A percentile compares a stretch with the other conserved stretches of the same genome.
Evolutionary conservation across 2,113 vertebrate species (phyloP).

Genomic region (Nycticebus coucang): DNA sequence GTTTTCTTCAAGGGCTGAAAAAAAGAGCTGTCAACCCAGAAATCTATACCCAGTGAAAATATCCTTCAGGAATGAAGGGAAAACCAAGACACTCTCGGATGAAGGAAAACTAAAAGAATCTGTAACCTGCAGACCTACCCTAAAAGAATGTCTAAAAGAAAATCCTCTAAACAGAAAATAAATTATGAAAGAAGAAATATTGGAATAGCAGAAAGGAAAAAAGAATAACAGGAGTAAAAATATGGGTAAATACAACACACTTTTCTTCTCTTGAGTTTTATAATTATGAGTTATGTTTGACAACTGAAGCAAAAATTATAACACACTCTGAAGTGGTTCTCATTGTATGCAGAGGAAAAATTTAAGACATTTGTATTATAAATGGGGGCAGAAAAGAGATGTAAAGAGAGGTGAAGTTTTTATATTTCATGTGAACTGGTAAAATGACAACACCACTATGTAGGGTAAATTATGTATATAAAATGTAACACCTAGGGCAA

Average conservation of each 20-base stretch:
- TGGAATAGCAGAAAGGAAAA: constrained; percentile 19
- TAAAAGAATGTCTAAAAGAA: constrained; percentile 30
- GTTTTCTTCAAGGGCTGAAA: constrained; percentile 79
- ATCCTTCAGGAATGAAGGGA: constrained; percentile 66
- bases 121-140: background rate
- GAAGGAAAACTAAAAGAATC: constrained; percentile 52
- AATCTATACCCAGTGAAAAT: constrained; percentile 64
- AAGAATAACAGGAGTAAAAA: background rate
- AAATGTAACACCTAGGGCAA: background rate
- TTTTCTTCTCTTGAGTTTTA: background rate
- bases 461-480: background rate
- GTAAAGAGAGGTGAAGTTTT: background rate
- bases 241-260: background rate
- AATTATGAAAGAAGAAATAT: background rate
- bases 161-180: constrained; percentile 23
- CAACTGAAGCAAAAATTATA: constrained; percentile 32
- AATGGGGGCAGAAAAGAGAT: background rate
- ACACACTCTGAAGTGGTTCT: background rate
- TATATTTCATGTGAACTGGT: background rate
- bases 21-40: constrained; percentile 79
- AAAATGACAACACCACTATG: background rate
- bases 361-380: background rate
- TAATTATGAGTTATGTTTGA: background rate
- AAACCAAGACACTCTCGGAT: constrained; percentile 68
- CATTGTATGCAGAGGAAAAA: background rate